A percentile compares a stretch with the other conserved stretches of the same genome.
phyloP scores from a whole-genome alignment of 2,888 invertebrate species.

The Lucinisca nassula region DNA sequence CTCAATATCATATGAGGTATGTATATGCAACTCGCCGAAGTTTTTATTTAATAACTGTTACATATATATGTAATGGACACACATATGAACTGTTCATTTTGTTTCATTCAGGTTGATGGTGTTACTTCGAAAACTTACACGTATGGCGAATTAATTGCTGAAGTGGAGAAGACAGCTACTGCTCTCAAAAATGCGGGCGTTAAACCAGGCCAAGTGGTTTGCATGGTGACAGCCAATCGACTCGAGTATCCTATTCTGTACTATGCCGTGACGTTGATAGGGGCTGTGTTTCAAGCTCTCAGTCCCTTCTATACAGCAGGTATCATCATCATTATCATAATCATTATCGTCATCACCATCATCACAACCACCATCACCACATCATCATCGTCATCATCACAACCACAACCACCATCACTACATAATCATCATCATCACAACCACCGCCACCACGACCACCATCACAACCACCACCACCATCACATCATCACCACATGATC shows the following conservation, averaged over 20 bases:
- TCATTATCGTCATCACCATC: no score
- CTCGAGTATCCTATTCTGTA: slow-evolving; percentile 2
- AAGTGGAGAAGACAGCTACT: background rate
- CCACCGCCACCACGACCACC: no score
- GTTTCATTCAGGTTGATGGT: background rate
- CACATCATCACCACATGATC: no score
- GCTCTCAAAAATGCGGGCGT: slow-evolving; percentile 5
- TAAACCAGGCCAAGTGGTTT: background rate
- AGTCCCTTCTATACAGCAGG: slow-evolving; percentile 11
- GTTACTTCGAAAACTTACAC: background rate
- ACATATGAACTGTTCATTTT: background rate
- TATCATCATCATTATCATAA: background rate
- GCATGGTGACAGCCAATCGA: slow-evolving; percentile 34
- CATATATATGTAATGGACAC: no score
- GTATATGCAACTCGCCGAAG: no score
- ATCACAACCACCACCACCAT: no score
- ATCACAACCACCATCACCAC: no score
- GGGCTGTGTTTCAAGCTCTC: background rate
- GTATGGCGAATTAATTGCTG: background rate
- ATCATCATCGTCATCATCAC: no score
- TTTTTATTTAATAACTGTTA: no score
- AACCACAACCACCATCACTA: no score
- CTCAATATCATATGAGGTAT: no score
- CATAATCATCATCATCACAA: no score
- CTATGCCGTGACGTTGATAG: background rate